Evolutionary conservation across 2,797 vertebrate genomes (phyloP).

Genomic region (Gymnothorax reevesii): DNA sequence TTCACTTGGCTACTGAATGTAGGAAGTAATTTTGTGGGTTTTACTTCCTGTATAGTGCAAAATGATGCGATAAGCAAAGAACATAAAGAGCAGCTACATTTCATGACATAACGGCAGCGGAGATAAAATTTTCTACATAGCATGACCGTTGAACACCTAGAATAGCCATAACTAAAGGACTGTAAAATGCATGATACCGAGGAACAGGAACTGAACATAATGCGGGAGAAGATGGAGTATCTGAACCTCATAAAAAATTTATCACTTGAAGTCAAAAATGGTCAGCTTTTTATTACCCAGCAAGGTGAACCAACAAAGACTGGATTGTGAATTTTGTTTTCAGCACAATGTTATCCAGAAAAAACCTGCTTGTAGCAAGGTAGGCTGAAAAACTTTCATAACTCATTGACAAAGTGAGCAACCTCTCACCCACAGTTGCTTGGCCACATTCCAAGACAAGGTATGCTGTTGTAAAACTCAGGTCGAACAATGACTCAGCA

Average conservation of each 20-base stretch:
- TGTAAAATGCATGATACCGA: neutral
- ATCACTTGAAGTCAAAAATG: neutral
- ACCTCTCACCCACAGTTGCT: slow-evolving; percentile 38
- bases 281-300: neutral
- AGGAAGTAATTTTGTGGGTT: slow-evolving; percentile 43
- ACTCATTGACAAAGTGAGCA: neutral
- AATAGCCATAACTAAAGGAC: neutral
- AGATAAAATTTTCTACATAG: neutral
- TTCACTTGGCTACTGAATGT: slow-evolving; percentile 16
- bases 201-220: neutral
- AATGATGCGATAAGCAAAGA: slow-evolving; percentile 6
- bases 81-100: neutral
- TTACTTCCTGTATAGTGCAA: slow-evolving; percentile 47
- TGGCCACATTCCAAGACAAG: slow-evolving; percentile 21
- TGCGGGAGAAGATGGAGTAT: neutral
- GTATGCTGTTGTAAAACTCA: neutral
- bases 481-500: slow-evolving; percentile 1
- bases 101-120: neutral
- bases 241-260: neutral
- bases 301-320: neutral
- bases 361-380: neutral
- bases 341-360: neutral
- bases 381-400: neutral
- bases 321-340: neutral
- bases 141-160: neutral